phyloP scores from a whole-genome alignment of 35 echinoderm and acorn worm species.

The Lytechinus variegatus region DNA sequence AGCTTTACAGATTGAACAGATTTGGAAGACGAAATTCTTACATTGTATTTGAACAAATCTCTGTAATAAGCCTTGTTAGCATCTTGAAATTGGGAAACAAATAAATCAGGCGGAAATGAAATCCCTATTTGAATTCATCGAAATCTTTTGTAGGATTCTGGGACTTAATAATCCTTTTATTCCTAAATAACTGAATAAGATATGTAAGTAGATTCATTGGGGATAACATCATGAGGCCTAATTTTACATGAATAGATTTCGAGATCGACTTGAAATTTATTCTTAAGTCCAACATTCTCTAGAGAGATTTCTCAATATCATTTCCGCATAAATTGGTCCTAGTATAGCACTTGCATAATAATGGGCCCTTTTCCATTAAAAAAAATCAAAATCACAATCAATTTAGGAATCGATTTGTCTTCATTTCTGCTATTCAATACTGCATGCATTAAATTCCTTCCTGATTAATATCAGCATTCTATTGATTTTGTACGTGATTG shows the following conservation, averaged over 20 bases:
- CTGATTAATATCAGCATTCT: background rate
- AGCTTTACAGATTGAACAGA: background rate
- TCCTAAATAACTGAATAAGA: background rate
- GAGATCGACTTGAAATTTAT: background rate
- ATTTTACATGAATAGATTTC: background rate
- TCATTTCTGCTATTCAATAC: background rate
- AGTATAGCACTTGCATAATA: too few species aligned
- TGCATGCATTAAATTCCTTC: background rate
- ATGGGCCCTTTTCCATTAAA: too few species aligned
- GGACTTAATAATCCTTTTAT: background rate
- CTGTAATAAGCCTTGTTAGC: background rate
- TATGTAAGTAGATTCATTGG: background rate
- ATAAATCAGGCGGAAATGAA: background rate
- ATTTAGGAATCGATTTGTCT: background rate
- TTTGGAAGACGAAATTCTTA: background rate
- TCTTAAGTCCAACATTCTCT: background rate
- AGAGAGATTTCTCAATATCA: too few species aligned
- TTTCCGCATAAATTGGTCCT: too few species aligned
- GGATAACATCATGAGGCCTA: background rate
- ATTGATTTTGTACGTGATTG: background rate
- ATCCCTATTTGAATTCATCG: background rate
- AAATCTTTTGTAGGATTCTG: background rate
- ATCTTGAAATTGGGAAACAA: background rate
- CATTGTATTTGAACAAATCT: constrained; percentile 6
- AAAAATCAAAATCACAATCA: background rate